Percentiles rank a stretch among this genome's conserved stretches.
Evolutionary conservation across 2,113 vertebrate genomes (phyloP).

Genomic region (Ictalurus furcatus): DNA sequence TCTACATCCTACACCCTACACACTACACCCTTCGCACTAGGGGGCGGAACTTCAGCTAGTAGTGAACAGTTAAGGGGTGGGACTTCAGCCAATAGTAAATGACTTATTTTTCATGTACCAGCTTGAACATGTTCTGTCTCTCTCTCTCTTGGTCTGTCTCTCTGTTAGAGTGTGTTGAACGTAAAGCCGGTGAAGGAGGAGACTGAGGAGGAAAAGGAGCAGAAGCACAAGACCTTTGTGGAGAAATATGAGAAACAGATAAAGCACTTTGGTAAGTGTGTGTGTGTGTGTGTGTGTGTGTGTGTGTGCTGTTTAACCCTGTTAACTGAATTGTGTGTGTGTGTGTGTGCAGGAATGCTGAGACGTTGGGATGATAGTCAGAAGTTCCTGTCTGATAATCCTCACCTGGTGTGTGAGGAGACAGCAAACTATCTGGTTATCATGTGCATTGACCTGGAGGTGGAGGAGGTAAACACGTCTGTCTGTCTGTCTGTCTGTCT

Average conservation of each 20-base stretch:
- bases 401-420: constrained; percentile 90
- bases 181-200: constrained; percentile 73
- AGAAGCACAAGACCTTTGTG: constrained; percentile 87
- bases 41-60: neutral
- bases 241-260: constrained; percentile 82
- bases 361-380: constrained; percentile 95
- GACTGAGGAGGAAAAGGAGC: constrained; percentile 85
- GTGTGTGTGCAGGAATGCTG: constrained; percentile 81
- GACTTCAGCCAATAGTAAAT: neutral
- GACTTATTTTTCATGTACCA: neutral
- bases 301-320: neutral
- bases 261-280: constrained; percentile 87
- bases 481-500: neutral
- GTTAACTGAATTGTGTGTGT: constrained; percentile 9
- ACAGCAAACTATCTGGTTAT: constrained; percentile 94
- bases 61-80: neutral
- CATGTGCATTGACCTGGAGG: constrained; percentile 95
- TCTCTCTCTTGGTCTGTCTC: neutral
- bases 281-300: neutral
- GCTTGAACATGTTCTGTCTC: neutral
- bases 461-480: constrained; percentile 77
- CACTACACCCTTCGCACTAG: neutral
- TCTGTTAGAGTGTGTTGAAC: constrained; percentile 82
- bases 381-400: constrained; percentile 88
- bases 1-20: neutral